Base-by-base conservation (phyloP, 1,140 invertebrate genomes). In the Diorhabda carinulata region DNA sequence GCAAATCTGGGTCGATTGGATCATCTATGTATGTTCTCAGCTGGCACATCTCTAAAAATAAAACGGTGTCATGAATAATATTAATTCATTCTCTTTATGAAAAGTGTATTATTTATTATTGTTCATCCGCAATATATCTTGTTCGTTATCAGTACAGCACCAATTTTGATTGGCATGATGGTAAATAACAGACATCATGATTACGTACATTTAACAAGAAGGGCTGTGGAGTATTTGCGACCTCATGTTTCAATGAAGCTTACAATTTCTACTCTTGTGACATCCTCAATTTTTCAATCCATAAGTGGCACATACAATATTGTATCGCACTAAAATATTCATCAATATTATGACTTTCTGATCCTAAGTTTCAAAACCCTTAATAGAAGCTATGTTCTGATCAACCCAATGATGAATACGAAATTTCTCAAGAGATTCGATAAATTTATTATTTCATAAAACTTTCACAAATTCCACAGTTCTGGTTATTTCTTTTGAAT, bases 231-330 rank as follows among this genome's bases (percentile, higher is more conserved):
- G 3, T 64, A 60, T 69, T 3, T 43, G 40, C 7, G 8, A 58
- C 68, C 57, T 69, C 59, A 65, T 60, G 62, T 64, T 45, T 69
- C 65, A 69, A 65, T 60, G 43, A 69, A 64, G 9, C 64, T 61
- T 65, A 43, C 68, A 43, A 65, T 69, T 44, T 62, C 64, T 43
- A 57, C 61, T 57, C 41, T 4, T 40, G 64, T 57, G 45, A 43
- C 59, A 67, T 67, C 60, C 40, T 0, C 59, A 61, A 68, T 43
- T 61, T 68, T 68, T 61, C 9, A 3, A 42, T 44, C 10, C 62
- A 62, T 43, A 68, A 42, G 41, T 68, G 60, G 60, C 66, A 61
- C 25, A 61, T 61, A 61, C 61, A 68, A 45, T 58, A 61, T 61
- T 62, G 3, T 42, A 62, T 61, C n/a, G 42, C 62, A 5, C 2